phyloP scores from a whole-genome alignment of 2,888 invertebrate genomes.

The Strigamia transsilvanica region DNA sequence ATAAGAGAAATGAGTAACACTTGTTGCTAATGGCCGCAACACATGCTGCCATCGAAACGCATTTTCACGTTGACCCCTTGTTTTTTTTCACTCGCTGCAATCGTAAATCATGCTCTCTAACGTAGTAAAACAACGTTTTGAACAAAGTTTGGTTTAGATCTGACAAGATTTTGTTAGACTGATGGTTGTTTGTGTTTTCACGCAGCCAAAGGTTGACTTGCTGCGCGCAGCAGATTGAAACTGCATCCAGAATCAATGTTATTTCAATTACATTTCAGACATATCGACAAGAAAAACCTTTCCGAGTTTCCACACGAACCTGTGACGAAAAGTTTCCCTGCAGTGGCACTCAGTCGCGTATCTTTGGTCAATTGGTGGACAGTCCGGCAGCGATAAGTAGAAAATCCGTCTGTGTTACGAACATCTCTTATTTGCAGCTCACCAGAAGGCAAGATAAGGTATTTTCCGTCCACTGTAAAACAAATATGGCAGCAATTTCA shows the following conservation, averaged over 20 bases:
- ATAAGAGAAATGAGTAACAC: neutral
- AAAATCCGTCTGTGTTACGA: conserved; percentile 92
- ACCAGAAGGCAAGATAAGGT: conserved; percentile 91
- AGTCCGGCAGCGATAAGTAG: conserved; percentile 92
- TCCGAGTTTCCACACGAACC: conserved; percentile 72
- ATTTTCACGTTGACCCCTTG: neutral
- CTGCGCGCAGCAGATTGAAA: too few relatives aligned
- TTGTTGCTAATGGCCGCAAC: conserved; percentile 9
- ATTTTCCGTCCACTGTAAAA: conserved; percentile 81
- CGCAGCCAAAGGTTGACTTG: too few relatives aligned
- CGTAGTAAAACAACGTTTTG: too few relatives aligned
- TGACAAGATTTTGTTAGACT: too few relatives aligned
- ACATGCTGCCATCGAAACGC: neutral
- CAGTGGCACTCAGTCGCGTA: conserved; percentile 89
- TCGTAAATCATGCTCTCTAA: neutral
- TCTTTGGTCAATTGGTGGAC: conserved; percentile 92
- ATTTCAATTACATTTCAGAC: too few relatives aligned
- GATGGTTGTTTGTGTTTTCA: too few relatives aligned
- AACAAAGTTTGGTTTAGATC: too few relatives aligned
- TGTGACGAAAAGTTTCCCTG: conserved; percentile 92
- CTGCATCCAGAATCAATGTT: too few relatives aligned
- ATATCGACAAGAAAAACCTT: too few relatives aligned
- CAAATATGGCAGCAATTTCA: neutral
- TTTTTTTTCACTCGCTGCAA: neutral
- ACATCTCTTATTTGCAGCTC: conserved; percentile 95